Conservation (phyloP, 2,797 vertebrate species). For the Acropternis orthonyx region DNA sequence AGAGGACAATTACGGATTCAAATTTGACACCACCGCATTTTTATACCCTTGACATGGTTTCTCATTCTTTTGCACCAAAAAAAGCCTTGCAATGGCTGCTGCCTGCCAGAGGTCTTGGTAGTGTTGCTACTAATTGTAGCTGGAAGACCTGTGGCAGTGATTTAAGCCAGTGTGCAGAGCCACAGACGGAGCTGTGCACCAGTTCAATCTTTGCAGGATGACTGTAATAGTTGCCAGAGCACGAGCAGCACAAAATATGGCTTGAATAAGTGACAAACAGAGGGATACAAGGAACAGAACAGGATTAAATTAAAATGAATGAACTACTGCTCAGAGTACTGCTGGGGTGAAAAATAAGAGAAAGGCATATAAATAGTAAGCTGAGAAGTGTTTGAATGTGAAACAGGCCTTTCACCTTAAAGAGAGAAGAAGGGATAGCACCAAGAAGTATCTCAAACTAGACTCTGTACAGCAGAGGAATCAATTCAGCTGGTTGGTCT, state of each 20-base stretch:
- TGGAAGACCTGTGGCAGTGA: not conserved
- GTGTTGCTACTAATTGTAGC: not conserved
- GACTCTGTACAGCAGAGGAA: not conserved
- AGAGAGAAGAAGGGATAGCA: not conserved
- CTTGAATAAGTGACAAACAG: not conserved
- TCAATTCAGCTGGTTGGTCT: not conserved
- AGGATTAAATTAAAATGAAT: conserved; percentile 14
- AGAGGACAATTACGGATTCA: not conserved
- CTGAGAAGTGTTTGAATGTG: not conserved
- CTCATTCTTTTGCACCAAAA: not conserved
- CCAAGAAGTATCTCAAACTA: not conserved
- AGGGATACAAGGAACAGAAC: not conserved
- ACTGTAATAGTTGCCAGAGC: not conserved
- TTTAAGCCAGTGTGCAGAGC: not conserved
- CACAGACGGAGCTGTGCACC: rapidly evolving
- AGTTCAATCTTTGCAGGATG: not conserved
- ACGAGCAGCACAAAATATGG: not conserved
- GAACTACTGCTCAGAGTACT: not conserved
- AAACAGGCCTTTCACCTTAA: not conserved
- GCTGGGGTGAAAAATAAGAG: not conserved
- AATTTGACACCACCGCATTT: not conserved
- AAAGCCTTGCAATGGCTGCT: not conserved
- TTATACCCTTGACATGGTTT: not conserved
- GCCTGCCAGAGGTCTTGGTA: not conserved
- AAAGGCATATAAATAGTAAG: not conserved